phyloP scores from a whole-genome alignment of 1,140 invertebrate genomes.

The Drosophila arawakana region DNA sequence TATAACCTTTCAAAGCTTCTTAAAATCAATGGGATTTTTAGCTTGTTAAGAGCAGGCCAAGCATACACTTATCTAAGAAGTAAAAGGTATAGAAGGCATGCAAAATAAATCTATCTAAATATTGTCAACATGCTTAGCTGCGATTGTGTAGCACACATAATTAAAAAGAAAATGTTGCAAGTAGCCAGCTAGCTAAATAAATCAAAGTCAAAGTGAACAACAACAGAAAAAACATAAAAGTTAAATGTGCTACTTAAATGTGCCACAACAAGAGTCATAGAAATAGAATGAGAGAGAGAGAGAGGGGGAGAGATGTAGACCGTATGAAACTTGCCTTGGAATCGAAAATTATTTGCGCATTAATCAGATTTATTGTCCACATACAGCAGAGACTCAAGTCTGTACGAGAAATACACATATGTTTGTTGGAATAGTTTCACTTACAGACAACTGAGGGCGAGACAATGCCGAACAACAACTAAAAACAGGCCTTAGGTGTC shows the following conservation, averaged over 20 bases:
- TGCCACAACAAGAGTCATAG: conserved; percentile 20
- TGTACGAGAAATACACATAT: conserved; percentile 3
- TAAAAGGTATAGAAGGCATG: too few relatives aligned
- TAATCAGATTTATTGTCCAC: conserved; percentile 64
- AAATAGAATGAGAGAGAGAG: too few relatives aligned
- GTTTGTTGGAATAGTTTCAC: conserved; percentile 15
- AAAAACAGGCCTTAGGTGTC: conserved; percentile 43
- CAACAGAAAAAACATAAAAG: conserved; percentile 60
- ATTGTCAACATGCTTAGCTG: conserved; percentile 39
- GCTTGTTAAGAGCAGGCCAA: too few relatives aligned
- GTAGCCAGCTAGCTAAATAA: conserved; percentile 52
- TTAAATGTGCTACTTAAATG: conserved; percentile 67
- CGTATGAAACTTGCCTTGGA: conserved; percentile 46
- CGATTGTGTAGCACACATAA: conserved; percentile 2
- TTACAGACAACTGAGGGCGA: conserved; percentile 47
- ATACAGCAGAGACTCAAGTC: conserved; percentile 5
- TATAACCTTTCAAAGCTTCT: too few relatives aligned
- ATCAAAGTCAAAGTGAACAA: conserved; percentile 71
- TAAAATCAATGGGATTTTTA: too few relatives aligned
- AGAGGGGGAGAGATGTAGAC: not conserved
- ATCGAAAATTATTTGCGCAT: conserved; percentile 66
- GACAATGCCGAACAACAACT: conserved; percentile 32
- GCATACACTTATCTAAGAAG: too few relatives aligned
- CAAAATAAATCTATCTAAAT: not conserved
- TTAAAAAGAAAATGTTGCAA: conserved; percentile 39